Percentiles rank a stretch among this genome's conserved stretches.
phyloP scores from a whole-genome alignment of 2,888 invertebrate genomes.

The Ormyrus pomaceus region DNA sequence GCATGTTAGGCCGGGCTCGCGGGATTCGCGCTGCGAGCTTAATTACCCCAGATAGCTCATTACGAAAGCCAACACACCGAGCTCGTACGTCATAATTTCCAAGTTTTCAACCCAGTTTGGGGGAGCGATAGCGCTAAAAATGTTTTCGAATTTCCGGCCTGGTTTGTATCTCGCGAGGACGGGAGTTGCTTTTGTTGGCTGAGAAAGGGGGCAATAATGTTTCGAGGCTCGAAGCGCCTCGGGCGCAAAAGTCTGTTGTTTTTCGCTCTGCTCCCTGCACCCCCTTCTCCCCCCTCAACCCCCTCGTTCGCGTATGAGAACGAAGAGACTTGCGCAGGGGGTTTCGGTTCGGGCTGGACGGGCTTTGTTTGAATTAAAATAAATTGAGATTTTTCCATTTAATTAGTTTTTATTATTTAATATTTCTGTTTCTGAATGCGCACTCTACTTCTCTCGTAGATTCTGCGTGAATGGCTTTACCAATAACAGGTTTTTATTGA shows the following conservation, averaged over 20 bases:
- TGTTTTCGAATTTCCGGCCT: background rate
- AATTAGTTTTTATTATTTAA: background rate
- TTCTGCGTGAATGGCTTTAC: too few species aligned
- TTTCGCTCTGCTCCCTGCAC: background rate
- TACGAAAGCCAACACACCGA: constrained; percentile 55
- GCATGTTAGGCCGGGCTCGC: constrained; percentile 52
- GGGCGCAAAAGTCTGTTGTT: background rate
- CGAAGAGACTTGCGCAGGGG: background rate
- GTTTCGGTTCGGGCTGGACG: too few species aligned
- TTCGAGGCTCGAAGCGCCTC: background rate
- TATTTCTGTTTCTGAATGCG: background rate
- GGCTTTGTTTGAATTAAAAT: too few species aligned
- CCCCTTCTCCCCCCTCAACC: too few species aligned
- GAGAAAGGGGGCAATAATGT: background rate
- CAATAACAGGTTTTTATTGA: too few species aligned
- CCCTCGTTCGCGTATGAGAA: too few species aligned
- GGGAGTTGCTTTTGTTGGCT: background rate
- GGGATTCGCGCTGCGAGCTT: constrained; percentile 59
- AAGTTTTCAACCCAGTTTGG: constrained; percentile 33
- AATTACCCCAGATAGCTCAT: constrained; percentile 62
- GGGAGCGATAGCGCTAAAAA: constrained; percentile 6
- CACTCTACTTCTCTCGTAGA: too few species aligned
- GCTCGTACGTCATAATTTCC: constrained; percentile 44
- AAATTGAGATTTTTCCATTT: background rate
- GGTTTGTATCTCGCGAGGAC: background rate